Base-by-base conservation (phyloP, 2,888 invertebrate species). In the Odontocolon sp. region DNA sequence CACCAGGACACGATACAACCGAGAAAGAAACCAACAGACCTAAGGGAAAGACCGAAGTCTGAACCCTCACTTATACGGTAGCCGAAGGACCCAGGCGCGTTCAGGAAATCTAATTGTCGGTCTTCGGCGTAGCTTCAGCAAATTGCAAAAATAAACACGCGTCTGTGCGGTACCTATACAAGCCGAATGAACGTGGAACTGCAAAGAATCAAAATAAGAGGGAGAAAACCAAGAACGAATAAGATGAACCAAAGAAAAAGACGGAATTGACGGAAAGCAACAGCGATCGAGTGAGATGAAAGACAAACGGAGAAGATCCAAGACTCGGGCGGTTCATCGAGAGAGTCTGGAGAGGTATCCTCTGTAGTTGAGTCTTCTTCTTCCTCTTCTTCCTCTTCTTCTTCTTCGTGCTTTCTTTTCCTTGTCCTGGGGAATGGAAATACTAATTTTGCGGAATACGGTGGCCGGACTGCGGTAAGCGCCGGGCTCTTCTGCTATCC, bases 361-460 rank as follows among this genome's bases (percentile, higher is more conserved):
- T 33, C 23, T 50, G 70, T 74, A 74, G 78, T 71, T 57, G 80
- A 54, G 61, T 74, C 75, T 71, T 70, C 68, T 67, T 64, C 59
- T 47, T 70, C 71, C 45, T 42, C 47, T 54, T 72, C 74, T 33
- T 47, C 74, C 77, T 69, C 70, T 63, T 69, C 59, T 78, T 76
- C 8, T 77, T 74, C 70, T 70, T 80, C 50, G 67, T 81, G 75
- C 70, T 79, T 82, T 80, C 79, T 81, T 80, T 80, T 83, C 82
- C 83, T 82, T 82, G 83, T 84, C 82, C 82, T 82, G 70, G 84
- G 86, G 85, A 88, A 89, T 89, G 89, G 89, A 89, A 90, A 90
- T 89, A 90, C 89, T 90, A 89, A 90, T 90, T 90, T 89, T 90
- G 89, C 89, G 90, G 90, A 90, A 90, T 89, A 90, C 90, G 82